A percentile compares a stretch with the other conserved stretches of the same genome.
phyloP scores from a whole-genome alignment of 2,888 invertebrate species.

The Strigamia crassipes region DNA sequence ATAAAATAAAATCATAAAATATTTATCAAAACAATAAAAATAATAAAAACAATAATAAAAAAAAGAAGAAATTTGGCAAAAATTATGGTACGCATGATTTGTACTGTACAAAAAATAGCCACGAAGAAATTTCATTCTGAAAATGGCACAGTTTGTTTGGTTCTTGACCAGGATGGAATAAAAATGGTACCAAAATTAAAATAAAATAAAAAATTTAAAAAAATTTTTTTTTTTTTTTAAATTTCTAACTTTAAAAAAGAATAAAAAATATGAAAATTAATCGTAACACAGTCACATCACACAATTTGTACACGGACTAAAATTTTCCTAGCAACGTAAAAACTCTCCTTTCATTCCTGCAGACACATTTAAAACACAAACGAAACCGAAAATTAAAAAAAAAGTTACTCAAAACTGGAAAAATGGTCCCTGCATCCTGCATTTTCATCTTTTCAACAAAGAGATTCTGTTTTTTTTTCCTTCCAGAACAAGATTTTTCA shows the following conservation, averaged over 20 bases:
- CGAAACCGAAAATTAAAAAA: background rate
- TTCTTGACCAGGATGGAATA: slow-evolving; percentile 37
- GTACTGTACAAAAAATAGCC: slow-evolving; percentile 12
- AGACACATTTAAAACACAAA: background rate
- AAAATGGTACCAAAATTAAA: slow-evolving; percentile 22
- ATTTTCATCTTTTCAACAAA: background rate
- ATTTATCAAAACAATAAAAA: background rate
- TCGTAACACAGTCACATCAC: slow-evolving; percentile 37
- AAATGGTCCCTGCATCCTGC: background rate
- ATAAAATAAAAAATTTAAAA: background rate
- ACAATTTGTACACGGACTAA: slow-evolving; percentile 35
- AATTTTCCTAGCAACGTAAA: slow-evolving; percentile 8
- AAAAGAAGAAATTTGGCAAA: background rate
- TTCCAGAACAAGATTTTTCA: background rate
- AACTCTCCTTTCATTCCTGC: slow-evolving; percentile 41
- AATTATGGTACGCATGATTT: background rate
- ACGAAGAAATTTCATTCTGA: background rate
- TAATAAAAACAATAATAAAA: background rate
- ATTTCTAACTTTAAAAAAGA: background rate
- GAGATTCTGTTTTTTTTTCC: background rate
- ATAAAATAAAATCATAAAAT: background rate
- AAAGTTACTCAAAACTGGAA: background rate
- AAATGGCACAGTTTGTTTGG: slow-evolving; percentile 32
- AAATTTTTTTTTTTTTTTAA: background rate
- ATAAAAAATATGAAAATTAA: background rate